Evolutionary conservation across 2,888 invertebrate species (phyloP).

Genomic region (Bhutanitis thaidina): DNA sequence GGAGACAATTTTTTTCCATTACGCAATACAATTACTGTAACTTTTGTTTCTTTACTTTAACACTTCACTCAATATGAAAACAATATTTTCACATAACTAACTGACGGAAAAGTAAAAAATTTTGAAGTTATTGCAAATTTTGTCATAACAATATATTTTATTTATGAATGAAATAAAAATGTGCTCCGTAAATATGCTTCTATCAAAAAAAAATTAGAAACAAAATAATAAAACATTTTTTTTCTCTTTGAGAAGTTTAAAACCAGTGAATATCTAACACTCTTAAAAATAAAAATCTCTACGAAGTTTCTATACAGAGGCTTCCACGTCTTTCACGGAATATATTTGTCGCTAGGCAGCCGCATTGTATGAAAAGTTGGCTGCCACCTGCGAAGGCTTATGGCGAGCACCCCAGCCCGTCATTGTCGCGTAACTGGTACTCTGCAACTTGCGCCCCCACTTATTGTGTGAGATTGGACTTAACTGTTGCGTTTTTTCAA

Average conservation of each 20-base stretch:
- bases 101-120: too few species aligned
- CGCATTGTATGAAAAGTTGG: conserved; percentile 47
- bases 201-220: too few species aligned
- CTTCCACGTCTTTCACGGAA: conserved; percentile 41
- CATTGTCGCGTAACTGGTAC: conserved; percentile 47
- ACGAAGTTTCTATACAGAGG: conserved; percentile 18
- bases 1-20: too few species aligned
- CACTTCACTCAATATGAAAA: too few species aligned
- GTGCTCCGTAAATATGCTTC: too few species aligned
- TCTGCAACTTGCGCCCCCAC: conserved; percentile 41
- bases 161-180: too few species aligned
- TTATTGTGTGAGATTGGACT: conserved; percentile 42
- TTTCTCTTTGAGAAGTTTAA: background rate
- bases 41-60: too few species aligned
- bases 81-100: too few species aligned
- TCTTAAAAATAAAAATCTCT: background rate
- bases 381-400: conserved; percentile 61
- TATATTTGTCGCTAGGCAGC: conserved; percentile 41
- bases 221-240: too few species aligned
- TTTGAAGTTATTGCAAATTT: too few species aligned
- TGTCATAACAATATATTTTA: too few species aligned
- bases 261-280: background rate
- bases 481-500: conserved; percentile 23
- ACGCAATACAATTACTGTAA: too few species aligned
- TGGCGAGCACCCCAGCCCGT: conserved; percentile 37